A percentile compares a stretch with the other conserved stretches of the same genome.
Evolutionary conservation across 2,888 invertebrate genomes (phyloP).

Genomic region (Griposia aprilina): DNA sequence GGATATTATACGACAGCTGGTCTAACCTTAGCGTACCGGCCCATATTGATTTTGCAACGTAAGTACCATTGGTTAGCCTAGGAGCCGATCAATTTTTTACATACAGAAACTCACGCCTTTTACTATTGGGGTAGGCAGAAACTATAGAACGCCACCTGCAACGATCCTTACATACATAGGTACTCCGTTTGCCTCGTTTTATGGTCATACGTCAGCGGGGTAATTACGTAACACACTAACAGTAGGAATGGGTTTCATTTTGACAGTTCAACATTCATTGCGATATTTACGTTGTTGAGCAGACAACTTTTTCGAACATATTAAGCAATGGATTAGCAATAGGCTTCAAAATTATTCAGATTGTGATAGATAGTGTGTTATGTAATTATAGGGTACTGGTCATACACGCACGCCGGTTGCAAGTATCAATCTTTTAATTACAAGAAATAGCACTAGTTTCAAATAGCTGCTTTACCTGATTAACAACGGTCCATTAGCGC

Average conservation of each 20-base stretch:
- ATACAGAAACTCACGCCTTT: neutral
- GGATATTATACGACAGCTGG: constrained; percentile 9
- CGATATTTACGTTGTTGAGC: too few relatives aligned
- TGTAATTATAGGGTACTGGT: too few relatives aligned
- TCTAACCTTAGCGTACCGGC: constrained; percentile 15
- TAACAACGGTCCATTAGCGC: too few relatives aligned
- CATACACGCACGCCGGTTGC: neutral
- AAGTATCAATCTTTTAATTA: constrained; percentile 1
- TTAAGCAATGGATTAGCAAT: too few relatives aligned
- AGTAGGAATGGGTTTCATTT: too few relatives aligned
- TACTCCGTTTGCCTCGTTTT: neutral
- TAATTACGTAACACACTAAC: too few relatives aligned
- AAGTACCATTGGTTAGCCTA: neutral
- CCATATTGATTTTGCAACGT: neutral
- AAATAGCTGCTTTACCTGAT: neutral
- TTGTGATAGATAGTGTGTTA: too few relatives aligned
- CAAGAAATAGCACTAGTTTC: neutral
- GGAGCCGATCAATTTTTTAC: neutral
- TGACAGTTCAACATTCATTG: too few relatives aligned
- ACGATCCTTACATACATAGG: neutral
- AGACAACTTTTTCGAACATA: too few relatives aligned
- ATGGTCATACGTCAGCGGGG: neutral
- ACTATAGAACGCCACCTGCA: neutral
- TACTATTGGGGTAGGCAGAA: neutral
- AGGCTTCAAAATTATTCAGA: too few relatives aligned